Conservation (phyloP, 2,113 vertebrate genomes). For the Circaetus cinerascens region DNA sequence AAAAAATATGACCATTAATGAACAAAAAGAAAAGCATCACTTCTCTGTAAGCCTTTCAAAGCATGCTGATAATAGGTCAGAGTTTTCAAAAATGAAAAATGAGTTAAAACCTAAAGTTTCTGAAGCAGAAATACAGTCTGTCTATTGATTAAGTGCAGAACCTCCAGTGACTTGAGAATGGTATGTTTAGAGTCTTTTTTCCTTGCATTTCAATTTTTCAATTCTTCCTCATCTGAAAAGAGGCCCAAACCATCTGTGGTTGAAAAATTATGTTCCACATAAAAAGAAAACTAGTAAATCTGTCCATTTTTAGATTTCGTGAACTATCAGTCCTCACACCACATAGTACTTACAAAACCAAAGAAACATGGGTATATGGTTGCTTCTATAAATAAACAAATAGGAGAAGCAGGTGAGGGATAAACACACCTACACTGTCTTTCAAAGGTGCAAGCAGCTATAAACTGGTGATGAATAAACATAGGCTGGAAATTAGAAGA, state of each 20-base stretch:
- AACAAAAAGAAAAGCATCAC: neutral
- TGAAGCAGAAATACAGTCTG: neutral
- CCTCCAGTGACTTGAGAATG: neutral
- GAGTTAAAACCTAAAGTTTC: neutral
- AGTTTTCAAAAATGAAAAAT: neutral
- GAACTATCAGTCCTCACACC: neutral
- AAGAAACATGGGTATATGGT: neutral
- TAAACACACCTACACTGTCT: neutral
- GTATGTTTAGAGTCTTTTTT: neutral
- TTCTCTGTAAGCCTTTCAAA: neutral
- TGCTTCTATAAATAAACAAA: neutral
- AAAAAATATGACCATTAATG: neutral
- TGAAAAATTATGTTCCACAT: neutral
- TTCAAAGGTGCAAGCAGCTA: neutral
- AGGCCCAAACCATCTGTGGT: neutral
- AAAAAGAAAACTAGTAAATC: neutral
- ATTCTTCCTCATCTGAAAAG: neutral
- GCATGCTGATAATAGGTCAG: neutral
- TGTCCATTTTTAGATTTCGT: neutral
- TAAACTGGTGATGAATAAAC: neutral
- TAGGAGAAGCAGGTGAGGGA: neutral
- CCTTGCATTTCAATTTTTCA: neutral
- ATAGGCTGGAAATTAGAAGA: neutral
- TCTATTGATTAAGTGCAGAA: neutral
- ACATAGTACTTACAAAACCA: neutral